Evolutionary conservation across 2,888 invertebrate genomes (phyloP).

Genomic region (Rhagium mordax): DNA sequence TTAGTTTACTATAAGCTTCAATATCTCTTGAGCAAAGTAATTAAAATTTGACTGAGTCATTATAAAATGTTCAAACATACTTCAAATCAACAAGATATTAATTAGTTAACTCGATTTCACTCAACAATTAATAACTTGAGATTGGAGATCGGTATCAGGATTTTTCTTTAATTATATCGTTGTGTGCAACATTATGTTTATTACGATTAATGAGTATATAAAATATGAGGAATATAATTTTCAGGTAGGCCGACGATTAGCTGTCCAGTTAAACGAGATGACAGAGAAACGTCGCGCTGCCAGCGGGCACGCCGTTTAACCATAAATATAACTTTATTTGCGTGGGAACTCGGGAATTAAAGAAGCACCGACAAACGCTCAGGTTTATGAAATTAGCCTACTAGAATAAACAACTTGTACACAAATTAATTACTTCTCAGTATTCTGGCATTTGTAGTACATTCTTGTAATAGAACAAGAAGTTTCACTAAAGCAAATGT

Average conservation of each 20-base stretch:
- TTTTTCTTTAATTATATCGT: conserved; percentile 27
- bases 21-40: neutral
- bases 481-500: conserved; percentile 19
- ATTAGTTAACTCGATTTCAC: conserved; percentile 22
- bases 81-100: conserved; percentile 16
- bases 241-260: conserved; percentile 8
- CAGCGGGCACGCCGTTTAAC: conserved; percentile 32
- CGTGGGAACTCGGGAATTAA: conserved; percentile 58
- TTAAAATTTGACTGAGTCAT: neutral
- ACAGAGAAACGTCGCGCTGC: conserved; percentile 31
- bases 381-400: conserved; percentile 48
- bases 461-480: conserved; percentile 29
- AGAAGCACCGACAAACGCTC: conserved; percentile 46
- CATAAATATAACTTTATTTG: conserved; percentile 60
- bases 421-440: conserved; percentile 48
- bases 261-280: conserved; percentile 28
- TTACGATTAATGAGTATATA: conserved; percentile 22
- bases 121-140: conserved; percentile 14
- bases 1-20: neutral
- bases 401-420: conserved; percentile 50
- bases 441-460: conserved; percentile 40
- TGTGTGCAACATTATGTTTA: conserved; percentile 13
- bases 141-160: conserved; percentile 9
- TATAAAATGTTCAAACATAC: neutral
- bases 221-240: conserved; percentile 22